These are phyloP conservation scores for Echinops telfairi DNA, from an alignment of 2,113 vertebrate genomes.

Conservation along the genomic window DNA sequence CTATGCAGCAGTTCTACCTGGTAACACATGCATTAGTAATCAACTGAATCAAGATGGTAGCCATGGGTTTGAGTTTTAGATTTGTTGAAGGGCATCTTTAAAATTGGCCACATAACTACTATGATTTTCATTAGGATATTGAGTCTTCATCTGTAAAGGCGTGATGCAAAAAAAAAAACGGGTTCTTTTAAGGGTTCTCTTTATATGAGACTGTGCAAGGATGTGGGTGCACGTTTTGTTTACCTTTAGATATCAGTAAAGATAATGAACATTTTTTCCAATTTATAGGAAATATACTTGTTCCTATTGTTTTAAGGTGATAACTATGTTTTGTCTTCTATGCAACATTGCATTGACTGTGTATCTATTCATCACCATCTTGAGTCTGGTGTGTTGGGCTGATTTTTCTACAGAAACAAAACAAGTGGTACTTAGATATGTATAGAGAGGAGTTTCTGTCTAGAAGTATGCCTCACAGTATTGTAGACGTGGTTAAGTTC, in stretches of 20 bases:
- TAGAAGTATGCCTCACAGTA: no score
- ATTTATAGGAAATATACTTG: background rate
- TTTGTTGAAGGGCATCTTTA: background rate
- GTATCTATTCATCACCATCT: background rate
- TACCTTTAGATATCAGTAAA: background rate
- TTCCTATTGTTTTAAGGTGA: background rate
- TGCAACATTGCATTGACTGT: background rate
- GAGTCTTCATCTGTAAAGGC: background rate
- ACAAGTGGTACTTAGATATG: background rate
- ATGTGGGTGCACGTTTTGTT: background rate
- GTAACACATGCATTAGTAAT: background rate
- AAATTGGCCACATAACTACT: background rate
- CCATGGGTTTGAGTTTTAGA: background rate
- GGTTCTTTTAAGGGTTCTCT: background rate
- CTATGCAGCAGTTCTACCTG: background rate
- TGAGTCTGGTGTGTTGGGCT: background rate
- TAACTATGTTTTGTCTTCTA: background rate
- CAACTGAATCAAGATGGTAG: background rate
- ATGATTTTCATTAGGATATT: background rate
- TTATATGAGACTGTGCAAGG: background rate
- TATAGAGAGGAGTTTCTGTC: no score
- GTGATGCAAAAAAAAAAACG: background rate
- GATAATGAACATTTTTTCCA: background rate
- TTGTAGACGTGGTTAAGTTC: no score
- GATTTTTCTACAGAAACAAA: background rate